A percentile compares a stretch with the other conserved stretches of the same genome.
Evolutionary conservation across 2,113 vertebrate species (phyloP).

Genomic region (Strigops habroptila): DNA sequence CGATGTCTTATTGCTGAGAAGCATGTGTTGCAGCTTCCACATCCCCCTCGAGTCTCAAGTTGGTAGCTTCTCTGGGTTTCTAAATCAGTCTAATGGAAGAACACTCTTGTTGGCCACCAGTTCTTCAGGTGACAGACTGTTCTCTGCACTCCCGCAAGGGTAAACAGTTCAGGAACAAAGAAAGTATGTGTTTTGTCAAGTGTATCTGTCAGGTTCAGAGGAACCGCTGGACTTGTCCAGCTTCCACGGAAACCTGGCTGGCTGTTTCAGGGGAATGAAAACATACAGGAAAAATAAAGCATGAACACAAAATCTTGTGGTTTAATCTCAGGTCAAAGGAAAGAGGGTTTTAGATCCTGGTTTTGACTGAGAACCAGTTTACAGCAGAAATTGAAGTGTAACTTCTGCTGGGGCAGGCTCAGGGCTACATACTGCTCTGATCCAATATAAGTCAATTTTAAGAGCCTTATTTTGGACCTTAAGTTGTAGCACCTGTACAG

Average conservation of each 20-base stretch:
- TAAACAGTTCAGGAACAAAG: not conserved
- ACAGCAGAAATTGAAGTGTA: not conserved
- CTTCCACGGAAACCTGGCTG: not conserved
- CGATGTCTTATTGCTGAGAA: not conserved
- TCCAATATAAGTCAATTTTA: not conserved
- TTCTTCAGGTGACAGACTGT: not conserved
- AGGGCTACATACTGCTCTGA: not conserved
- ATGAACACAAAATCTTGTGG: not conserved
- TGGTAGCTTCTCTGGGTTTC: not conserved
- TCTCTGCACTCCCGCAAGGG: not conserved
- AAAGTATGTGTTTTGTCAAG: fast-evolving
- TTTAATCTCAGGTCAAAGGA: not conserved
- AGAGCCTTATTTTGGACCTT: not conserved
- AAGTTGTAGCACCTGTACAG: not conserved
- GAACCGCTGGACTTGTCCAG: not conserved
- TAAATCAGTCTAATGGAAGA: not conserved
- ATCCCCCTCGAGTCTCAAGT: not conserved
- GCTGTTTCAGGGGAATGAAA: not conserved
- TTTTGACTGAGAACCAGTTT: not conserved
- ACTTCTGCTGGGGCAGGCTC: not conserved
- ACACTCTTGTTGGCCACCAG: not conserved
- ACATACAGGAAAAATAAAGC: not conserved
- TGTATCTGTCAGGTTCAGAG: not conserved
- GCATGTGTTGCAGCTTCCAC: not conserved
- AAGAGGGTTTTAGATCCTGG: not conserved